Percentiles rank a stretch among this genome's conserved stretches.
phyloP scores from a whole-genome alignment of 2,797 vertebrate species.

The Chiloscyllium punctatum region DNA sequence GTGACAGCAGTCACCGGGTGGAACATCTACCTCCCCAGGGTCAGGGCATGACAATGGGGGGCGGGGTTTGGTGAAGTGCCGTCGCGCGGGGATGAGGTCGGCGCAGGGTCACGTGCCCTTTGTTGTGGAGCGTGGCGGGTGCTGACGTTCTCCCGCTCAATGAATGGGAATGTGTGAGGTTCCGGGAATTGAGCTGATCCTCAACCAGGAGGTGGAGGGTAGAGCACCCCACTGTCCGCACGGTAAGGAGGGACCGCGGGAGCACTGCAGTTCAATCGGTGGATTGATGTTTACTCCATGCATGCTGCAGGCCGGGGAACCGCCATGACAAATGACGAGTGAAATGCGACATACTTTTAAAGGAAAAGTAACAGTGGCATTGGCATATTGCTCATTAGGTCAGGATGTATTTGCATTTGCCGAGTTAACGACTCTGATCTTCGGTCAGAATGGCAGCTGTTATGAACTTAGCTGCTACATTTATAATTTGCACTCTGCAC shows the following conservation, averaged over 20 bases:
- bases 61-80: background rate
- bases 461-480: background rate
- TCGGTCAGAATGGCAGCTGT: background rate
- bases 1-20: too few relatives aligned
- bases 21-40: too few relatives aligned
- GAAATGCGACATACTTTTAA: background rate
- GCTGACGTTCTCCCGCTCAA: background rate
- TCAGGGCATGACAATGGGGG: too few relatives aligned
- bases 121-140: background rate
- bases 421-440: background rate
- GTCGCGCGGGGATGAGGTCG: background rate
- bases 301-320: background rate
- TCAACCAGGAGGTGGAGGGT: conserved; percentile 43
- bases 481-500: background rate
- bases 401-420: background rate
- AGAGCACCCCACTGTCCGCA: conserved; percentile 57
- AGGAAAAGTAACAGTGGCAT: background rate
- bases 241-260: conserved; percentile 46
- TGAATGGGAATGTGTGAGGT: conserved; percentile 41
- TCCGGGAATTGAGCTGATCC: conserved; percentile 55
- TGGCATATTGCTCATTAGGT: background rate
- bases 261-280: too few relatives aligned
- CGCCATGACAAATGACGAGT: background rate
- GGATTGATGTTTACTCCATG: background rate
- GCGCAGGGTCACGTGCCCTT: background rate